Evolutionary conservation across 2,797 vertebrate species (phyloP).

Genomic region (Etheostoma perlongum): DNA sequence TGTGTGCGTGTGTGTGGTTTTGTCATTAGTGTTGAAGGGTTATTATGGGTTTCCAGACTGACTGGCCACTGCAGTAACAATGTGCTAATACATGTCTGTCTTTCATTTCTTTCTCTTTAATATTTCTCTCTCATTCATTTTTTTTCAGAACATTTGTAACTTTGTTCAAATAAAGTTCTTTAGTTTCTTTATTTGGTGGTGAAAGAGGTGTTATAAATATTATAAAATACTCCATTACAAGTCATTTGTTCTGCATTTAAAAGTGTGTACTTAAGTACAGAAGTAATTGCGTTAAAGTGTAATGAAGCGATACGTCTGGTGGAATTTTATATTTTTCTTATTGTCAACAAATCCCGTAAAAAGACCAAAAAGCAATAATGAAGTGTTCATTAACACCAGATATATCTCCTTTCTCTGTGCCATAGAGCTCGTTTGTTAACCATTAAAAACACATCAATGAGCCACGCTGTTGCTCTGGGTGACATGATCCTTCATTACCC

Average conservation of each 20-base stretch:
- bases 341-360: too few relatives aligned
- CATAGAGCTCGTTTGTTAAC: too few relatives aligned
- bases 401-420: too few relatives aligned
- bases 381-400: too few relatives aligned
- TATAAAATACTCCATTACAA: background rate
- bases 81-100: conserved; percentile 59
- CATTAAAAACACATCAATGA: too few relatives aligned
- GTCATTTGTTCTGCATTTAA: background rate
- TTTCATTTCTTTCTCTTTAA: conserved; percentile 47
- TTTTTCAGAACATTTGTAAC: background rate
- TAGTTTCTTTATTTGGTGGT: background rate
- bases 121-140: background rate
- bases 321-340: too few relatives aligned
- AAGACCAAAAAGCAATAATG: too few relatives aligned
- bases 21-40: conserved; percentile 62
- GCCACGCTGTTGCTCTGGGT: too few relatives aligned
- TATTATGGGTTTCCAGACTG: conserved; percentile 66
- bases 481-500: too few relatives aligned
- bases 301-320: too few relatives aligned
- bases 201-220: background rate
- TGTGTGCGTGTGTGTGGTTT: conserved; percentile 54
- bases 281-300: background rate
- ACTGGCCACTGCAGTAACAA: conserved; percentile 69
- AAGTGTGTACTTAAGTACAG: background rate
- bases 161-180: too few relatives aligned